Evolutionary conservation across 2,888 invertebrate genomes (phyloP).

Genomic region (Trichogramma dendrolimi): DNA sequence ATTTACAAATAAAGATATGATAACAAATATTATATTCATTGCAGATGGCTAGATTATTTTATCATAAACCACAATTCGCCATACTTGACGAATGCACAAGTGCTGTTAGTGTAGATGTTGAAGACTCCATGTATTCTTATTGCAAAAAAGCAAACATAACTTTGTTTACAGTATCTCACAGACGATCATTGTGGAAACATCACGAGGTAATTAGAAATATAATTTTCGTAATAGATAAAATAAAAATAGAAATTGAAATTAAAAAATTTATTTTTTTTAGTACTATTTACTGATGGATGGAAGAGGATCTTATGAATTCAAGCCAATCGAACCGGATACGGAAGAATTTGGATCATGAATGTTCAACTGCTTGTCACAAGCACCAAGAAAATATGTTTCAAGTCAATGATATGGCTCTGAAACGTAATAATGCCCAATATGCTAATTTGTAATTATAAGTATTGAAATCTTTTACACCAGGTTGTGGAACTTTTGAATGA

Average conservation of each 20-base stretch:
- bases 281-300: constrained; percentile 96
- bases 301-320: constrained; percentile 83
- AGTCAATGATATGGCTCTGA: neutral
- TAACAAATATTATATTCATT: constrained; percentile 9
- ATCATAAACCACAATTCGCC: constrained; percentile 97
- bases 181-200: constrained; percentile 95
- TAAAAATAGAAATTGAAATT: neutral
- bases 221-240: neutral
- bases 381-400: constrained; percentile 12
- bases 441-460: neutral
- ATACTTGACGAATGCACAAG: constrained; percentile 98
- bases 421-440: neutral
- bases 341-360: constrained; percentile 90
- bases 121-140: constrained; percentile 94
- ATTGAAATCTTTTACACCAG: constrained; percentile 20
- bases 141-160: constrained; percentile 83
- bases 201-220: constrained; percentile 65
- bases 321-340: constrained; percentile 78
- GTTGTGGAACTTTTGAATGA: constrained; percentile 20
- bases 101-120: constrained; percentile 97
- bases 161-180: constrained; percentile 94
- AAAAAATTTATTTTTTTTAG: constrained; percentile 42
- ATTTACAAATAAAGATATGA: constrained; percentile 7
- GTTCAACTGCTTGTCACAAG: constrained; percentile 33
- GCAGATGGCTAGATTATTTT: constrained; percentile 93